phyloP scores from a whole-genome alignment of 2,113 vertebrate genomes.

The Centropus bengalensis region DNA sequence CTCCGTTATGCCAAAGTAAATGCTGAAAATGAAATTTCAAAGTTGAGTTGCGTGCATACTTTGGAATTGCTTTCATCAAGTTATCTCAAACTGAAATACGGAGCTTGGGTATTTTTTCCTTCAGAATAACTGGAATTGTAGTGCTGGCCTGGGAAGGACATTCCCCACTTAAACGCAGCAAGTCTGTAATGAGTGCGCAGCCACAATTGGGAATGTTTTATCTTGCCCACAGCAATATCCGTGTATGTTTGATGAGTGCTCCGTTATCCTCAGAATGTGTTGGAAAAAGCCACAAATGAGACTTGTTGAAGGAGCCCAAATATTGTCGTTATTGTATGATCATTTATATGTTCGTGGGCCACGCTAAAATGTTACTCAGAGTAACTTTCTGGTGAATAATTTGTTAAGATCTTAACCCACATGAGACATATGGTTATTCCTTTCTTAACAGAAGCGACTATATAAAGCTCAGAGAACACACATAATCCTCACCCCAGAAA shows the following conservation, averaged over 20 bases:
- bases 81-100: background rate
- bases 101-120: background rate
- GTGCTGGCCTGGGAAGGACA: background rate
- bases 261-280: background rate
- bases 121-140: background rate
- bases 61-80: background rate
- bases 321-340: background rate
- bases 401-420: background rate
- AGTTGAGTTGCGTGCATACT: background rate
- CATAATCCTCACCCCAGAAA: background rate
- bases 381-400: background rate
- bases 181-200: background rate
- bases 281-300: background rate
- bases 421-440: background rate
- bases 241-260: background rate
- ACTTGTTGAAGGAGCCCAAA: background rate
- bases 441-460: background rate
- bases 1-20: background rate
- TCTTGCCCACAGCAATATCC: background rate
- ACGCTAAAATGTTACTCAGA: background rate
- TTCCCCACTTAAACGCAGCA: background rate
- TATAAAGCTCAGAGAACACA: background rate
- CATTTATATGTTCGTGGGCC: background rate
- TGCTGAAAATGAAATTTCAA: background rate
- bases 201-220: background rate